Percentiles rank a stretch among this genome's conserved stretches.
phyloP scores from a whole-genome alignment of 2,888 invertebrate genomes.

The Vesta saturnalis region DNA sequence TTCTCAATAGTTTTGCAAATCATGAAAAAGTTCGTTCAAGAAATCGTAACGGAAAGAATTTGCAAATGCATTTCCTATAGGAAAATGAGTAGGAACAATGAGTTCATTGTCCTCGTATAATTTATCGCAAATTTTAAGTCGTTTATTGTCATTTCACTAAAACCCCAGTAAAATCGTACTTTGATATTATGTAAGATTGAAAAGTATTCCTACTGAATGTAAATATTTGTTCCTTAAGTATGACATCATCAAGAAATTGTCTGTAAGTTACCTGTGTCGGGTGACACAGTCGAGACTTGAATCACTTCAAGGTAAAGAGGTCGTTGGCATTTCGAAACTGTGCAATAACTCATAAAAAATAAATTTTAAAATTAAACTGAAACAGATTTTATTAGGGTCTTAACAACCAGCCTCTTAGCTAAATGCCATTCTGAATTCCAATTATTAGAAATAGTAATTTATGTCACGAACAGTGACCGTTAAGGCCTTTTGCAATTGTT shows the following conservation, averaged over 20 bases:
- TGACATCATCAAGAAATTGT: constrained; percentile 10
- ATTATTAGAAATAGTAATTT: background rate
- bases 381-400: background rate
- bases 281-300: constrained; percentile 36
- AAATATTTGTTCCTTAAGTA: background rate
- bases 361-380: constrained; percentile 4
- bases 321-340: constrained; percentile 29
- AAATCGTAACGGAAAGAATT: background rate
- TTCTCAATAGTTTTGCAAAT: background rate
- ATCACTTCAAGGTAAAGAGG: constrained; percentile 36
- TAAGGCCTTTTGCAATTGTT: background rate
- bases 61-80: background rate
- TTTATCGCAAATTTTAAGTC: background rate
- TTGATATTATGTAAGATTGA: background rate
- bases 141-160: background rate
- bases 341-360: constrained; percentile 18
- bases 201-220: background rate
- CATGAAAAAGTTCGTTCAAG: too few species aligned
- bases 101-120: background rate
- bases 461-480: background rate
- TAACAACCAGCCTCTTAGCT: constrained; percentile 3
- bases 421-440: too few species aligned
- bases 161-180: background rate
- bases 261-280: constrained; percentile 22
- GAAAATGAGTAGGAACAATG: background rate